These are phyloP conservation scores for Rhinoraja longicauda DNA, from an alignment of 2,797 vertebrate species.

Conservation along the genomic window DNA sequence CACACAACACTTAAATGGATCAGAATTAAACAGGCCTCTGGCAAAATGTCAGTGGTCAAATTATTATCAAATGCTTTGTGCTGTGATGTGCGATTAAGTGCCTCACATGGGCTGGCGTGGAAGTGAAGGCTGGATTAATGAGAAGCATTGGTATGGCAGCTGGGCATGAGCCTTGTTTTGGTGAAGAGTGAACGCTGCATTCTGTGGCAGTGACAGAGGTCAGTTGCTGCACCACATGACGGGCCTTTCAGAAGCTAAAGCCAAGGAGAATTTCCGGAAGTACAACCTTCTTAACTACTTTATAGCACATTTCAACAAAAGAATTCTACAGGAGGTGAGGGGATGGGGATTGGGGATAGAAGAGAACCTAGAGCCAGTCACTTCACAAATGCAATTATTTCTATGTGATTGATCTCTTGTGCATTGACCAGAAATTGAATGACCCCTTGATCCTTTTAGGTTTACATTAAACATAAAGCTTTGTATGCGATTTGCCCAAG, in stretches of 20 bases:
- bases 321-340: not conserved
- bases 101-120: not conserved
- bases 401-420: not conserved
- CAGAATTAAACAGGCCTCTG: not conserved
- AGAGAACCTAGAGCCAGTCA: not conserved
- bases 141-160: not conserved
- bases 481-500: not conserved
- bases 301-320: slow-evolving; percentile 7
- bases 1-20: not conserved
- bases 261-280: not conserved
- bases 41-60: not conserved
- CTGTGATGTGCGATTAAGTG: slow-evolving; percentile 1
- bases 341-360: not conserved
- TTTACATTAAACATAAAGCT: slow-evolving; percentile 17
- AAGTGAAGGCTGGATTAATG: slow-evolving; percentile 2
- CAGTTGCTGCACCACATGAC: not conserved
- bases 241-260: not conserved
- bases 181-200: not conserved
- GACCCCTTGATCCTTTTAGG: not conserved
- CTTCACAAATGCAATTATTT: not conserved
- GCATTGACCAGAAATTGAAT: not conserved
- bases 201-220: slow-evolving; percentile 24
- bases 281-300: not conserved
- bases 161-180: not conserved
- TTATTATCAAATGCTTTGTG: not conserved